A percentile compares a stretch with the other conserved stretches of the same genome.
Conservation (phyloP, 2,113 vertebrate genomes). For the Brachyistius frenatus region DNA sequence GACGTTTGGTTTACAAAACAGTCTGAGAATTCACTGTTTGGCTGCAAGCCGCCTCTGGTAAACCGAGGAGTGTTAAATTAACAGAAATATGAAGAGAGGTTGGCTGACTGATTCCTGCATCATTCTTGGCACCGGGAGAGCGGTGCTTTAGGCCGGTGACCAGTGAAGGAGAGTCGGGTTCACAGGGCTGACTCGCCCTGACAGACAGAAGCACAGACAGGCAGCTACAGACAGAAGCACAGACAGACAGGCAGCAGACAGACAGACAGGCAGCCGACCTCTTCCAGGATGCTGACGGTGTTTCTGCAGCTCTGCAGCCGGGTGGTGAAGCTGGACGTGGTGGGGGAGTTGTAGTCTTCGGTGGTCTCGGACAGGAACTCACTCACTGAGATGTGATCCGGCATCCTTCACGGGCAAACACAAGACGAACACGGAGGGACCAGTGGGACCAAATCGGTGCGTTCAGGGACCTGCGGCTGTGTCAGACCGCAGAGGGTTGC, state of each 20-base stretch:
- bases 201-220: neutral
- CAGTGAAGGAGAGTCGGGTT: too few species aligned
- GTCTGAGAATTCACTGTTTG: too few species aligned
- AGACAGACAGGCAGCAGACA: neutral
- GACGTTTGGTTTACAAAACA: too few species aligned
- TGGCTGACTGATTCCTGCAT: too few species aligned
- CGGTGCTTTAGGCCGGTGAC: too few species aligned
- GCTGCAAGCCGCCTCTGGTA: too few species aligned
- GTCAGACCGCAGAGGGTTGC: neutral
- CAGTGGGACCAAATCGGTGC: too few species aligned
- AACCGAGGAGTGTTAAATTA: too few species aligned
- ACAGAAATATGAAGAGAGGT: too few species aligned
- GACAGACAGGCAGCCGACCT: constrained; percentile 72
- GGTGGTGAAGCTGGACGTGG: constrained; percentile 95
- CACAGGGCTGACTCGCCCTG: too few species aligned
- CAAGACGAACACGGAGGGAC: neutral
- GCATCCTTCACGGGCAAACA: constrained; percentile 16
- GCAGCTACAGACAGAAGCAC: too few species aligned
- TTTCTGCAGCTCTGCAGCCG: constrained; percentile 94
- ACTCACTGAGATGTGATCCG: constrained; percentile 48
- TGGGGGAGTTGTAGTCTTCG: constrained; percentile 96
- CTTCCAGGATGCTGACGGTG: constrained; percentile 91
- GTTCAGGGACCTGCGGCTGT: neutral
- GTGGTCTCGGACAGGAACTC: constrained; percentile 91
- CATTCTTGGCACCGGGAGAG: too few species aligned